A percentile compares a stretch with the other conserved stretches of the same genome.
phyloP scores from a whole-genome alignment of 2,113 vertebrate species.

The Mus musculus region GRCm39 chr3:143037001-143037500 shows the following conservation, averaged over 20 bases:
- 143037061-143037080: neutral
- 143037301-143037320: neutral
- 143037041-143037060: neutral
- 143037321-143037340: neutral
- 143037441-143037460: neutral
- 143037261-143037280: neutral
- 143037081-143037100: neutral
- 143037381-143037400: neutral
- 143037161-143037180: neutral
- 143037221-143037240: neutral
- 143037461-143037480: neutral
- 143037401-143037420: neutral
- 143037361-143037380: neutral
- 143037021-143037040: neutral
- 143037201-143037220: neutral
- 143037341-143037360: neutral
- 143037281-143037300: neutral
- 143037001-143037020: neutral
- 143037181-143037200: neutral
- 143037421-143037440: neutral
- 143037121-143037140: neutral
- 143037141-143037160: neutral
- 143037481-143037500: neutral
- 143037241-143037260: slow-evolving; percentile 34
- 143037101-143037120: neutral